These are phyloP conservation scores for Sterna hirundo DNA, from an alignment of 2,113 vertebrate genomes.

Conservation along the genomic window DNA sequence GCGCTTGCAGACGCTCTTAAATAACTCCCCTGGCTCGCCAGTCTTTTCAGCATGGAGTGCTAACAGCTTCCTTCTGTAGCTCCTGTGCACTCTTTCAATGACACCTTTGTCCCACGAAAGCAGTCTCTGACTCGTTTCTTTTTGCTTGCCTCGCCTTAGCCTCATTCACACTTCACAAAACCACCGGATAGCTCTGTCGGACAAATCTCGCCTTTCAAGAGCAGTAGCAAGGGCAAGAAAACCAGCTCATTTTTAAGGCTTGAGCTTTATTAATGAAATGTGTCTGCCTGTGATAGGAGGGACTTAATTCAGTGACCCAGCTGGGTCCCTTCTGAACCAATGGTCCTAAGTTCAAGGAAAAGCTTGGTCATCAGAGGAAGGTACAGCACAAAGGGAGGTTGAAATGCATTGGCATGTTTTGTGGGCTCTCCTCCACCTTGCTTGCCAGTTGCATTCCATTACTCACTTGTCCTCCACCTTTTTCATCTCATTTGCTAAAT, in stretches of 20 bases:
- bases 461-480: neutral
- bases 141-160: neutral
- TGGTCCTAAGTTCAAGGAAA: neutral
- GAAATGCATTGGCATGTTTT: neutral
- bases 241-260: neutral
- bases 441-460: neutral
- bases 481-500: neutral
- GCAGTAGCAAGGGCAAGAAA: neutral
- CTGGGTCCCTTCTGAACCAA: neutral
- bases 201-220: neutral
- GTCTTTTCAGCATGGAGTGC: neutral
- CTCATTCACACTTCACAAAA: neutral
- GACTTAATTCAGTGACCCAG: neutral
- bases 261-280: neutral
- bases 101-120: neutral
- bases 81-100: neutral
- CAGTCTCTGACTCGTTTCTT: neutral
- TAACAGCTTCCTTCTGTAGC: neutral
- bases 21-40: neutral
- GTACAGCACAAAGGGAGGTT: neutral
- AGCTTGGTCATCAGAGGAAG: neutral
- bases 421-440: neutral
- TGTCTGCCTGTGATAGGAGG: neutral
- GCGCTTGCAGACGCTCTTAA: neutral
- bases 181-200: neutral